A percentile compares a stretch with the other conserved stretches of the same genome.
Conservation (phyloP, 2,888 invertebrate species). For the Nemurella pictetii region DNA sequence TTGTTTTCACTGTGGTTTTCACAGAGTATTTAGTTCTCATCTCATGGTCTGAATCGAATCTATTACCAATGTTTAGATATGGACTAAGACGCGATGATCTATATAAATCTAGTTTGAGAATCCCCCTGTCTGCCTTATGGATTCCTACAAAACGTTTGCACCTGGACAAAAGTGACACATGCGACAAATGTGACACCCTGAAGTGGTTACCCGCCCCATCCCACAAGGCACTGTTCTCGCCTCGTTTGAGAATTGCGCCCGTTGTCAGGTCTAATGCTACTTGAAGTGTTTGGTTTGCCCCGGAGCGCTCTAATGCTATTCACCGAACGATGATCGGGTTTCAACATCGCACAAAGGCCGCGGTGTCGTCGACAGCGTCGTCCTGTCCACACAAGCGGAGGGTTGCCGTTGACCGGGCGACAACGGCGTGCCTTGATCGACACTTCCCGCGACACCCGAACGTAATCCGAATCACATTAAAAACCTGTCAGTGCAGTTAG, state of each 20-base stretch:
- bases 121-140: background rate
- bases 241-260: background rate
- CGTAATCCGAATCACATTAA: background rate
- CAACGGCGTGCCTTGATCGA: background rate
- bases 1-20: background rate
- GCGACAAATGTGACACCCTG: background rate
- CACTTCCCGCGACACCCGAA: background rate
- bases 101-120: background rate
- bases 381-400: background rate
- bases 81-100: background rate
- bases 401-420: too few relatives aligned
- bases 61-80: background rate
- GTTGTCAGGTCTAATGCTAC: background rate
- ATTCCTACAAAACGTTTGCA: background rate
- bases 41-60: background rate
- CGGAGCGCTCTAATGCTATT: background rate
- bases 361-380: background rate
- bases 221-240: background rate
- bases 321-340: background rate
- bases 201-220: background rate
- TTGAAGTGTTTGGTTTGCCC: background rate
- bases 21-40: background rate
- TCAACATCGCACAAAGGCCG: background rate
- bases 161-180: background rate
- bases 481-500: background rate